phyloP scores from a whole-genome alignment of 2,888 invertebrate species.

The Xanthia togata region DNA sequence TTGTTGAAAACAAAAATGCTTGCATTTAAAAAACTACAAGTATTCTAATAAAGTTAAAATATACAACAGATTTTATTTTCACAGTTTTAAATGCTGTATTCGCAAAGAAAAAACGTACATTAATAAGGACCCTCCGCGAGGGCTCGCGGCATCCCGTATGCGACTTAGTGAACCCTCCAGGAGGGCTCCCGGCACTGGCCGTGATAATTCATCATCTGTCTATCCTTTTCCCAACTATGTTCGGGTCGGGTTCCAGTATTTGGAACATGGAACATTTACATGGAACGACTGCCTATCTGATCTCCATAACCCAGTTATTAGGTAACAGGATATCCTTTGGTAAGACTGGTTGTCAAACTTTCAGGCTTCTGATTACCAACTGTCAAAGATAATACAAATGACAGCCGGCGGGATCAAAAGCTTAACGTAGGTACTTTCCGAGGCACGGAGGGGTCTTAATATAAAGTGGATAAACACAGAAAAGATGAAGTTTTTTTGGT shows the following conservation, averaged over 20 bases:
- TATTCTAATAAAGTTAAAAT: no score
- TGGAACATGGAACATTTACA: not conserved
- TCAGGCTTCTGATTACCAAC: not conserved
- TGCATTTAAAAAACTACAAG: no score
- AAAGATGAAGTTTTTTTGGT: not conserved
- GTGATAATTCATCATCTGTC: not conserved
- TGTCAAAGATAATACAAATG: not conserved
- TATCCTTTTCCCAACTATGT: not conserved
- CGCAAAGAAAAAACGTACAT: no score
- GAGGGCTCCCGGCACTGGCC: no score
- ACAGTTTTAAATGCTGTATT: no score
- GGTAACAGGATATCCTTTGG: not conserved
- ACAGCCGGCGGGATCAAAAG: not conserved
- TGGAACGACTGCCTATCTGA: not conserved
- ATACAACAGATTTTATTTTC: no score
- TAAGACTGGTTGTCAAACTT: not conserved
- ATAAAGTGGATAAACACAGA: not conserved
- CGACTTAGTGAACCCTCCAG: no score
- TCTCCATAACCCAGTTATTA: not conserved
- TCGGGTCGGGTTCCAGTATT: not conserved
- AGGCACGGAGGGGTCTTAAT: not conserved
- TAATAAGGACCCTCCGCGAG: no score
- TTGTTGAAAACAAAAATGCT: no score
- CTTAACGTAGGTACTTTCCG: not conserved
- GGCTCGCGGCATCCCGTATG: no score